Evolutionary conservation across 2,888 invertebrate species (phyloP), one percentile per base, ranked within the genome.

Genomic region (Drepana falcataria): DNA sequence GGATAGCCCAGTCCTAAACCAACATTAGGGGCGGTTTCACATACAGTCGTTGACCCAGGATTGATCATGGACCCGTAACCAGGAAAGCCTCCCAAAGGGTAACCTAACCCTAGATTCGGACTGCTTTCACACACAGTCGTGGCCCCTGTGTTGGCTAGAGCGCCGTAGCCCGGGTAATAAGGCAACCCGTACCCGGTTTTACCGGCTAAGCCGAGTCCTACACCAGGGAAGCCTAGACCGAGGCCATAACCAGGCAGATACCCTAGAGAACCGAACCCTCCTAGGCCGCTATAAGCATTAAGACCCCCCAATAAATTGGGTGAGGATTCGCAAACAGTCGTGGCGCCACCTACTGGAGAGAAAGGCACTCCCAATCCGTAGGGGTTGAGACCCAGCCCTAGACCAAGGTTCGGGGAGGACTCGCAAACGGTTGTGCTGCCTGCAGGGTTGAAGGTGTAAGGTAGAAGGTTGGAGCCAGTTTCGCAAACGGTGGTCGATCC

Each of bases 401-500:
- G 2, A 9, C 9, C 9, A 3, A 44, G 44, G 21, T 55, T 58
- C 2, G 59, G 44, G 0, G 53, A 51, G 0, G 47, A 51, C 21
- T 64, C 66, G 51, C 57, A 65, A 33, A 51, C 9, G 6, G 51
- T 51, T 1, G 51, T 51, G 1, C 34, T 34, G 6, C 51, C 51
- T 2, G 33, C 33, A 2, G 9, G 9, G 33, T 21, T 21, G 35
- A 51, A 34, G 9, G 40, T 2, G 40, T 35, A 21, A 2, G 65
- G 58, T 21, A 67, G 35, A 35, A 62, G 55, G 56, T 65, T 73
- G 4, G 74, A 64, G 1, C 63, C n/a, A 0, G 68, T 60, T 52
- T 80, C 79, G 49, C 77, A 80, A n/a, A 77, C 55, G 1, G 80
- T 73, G 0, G 72, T 59, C 5, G 60, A 64, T 0, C 72, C 76